Base-by-base conservation (phyloP, 2,113 vertebrate species). In the Grammomys surdaster region DNA sequence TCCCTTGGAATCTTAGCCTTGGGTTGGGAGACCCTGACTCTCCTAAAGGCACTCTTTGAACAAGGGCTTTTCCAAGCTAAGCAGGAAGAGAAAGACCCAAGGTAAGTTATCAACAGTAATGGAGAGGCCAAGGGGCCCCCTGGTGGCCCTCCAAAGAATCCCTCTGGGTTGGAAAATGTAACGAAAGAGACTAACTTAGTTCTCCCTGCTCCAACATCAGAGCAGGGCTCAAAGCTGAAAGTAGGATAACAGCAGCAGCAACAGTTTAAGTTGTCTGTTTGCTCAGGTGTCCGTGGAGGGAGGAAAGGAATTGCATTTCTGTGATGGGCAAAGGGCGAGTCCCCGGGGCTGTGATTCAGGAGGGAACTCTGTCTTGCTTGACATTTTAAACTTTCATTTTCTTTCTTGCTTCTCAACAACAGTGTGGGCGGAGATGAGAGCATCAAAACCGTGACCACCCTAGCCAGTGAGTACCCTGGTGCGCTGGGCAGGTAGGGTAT, bases 391-490 rank as follows among this genome's bases (percentile, higher is more conserved):
- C 43, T 40, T 77, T 86, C 8, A 0, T 76, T 93, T 87, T 93
- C 94, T 33, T 26, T 89, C 48, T 91, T 72, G 6, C 4, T 91
- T 96, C 95, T 69, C 90, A 69, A 65, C 63, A 84, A 92, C 96
- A 99, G 99, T n/a, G 7, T 40, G 36, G 98, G 99, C 28, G 99
- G 99, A 88, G 97, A 99, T 82, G 81, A 95, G 87, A 98, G 97
- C 91, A 91, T 99, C 87, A 97, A 65, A 88, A 98, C 97, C 0
- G 96, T 98, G 84, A 98, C 97, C 0, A 99, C 99, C 36, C 69
- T 99, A 91, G 5, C 98, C 46, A 99, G 99, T 99, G 98, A 98
- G 98, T 98, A 75, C 28, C 0, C 24, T 0, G 2, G 28, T 5
- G 28, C 4, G 43, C 73, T 48, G 28, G 51, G n/a, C 0, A 1